Base-by-base conservation (phyloP, 2,797 vertebrate species). In the Buphagus erythrorhynchus region DNA sequence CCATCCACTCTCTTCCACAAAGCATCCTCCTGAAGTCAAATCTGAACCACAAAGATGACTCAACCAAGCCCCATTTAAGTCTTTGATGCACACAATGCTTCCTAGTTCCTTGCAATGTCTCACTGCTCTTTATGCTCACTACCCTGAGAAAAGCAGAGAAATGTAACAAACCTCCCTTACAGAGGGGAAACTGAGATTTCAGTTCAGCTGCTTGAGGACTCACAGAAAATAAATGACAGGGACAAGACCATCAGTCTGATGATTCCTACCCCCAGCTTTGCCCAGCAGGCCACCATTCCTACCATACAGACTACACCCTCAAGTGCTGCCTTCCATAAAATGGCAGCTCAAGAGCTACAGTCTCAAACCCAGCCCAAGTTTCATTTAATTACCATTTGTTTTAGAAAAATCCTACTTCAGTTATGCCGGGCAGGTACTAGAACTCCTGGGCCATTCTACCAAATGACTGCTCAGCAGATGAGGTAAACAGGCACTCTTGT, bases 231-330 rank as follows among this genome's bases (percentile, higher is more conserved):
- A 62, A 79, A 31, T 40, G 28, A 72, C 35, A 87, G 24, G 20
- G 36, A 58, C 57, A 14, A 59, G 43, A 18, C 0, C 33, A 48
- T 31, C 61, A 49, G 31, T 12, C 21, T 61, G 52, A 31, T 4
- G 5, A 46, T 6, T 63, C 43, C 25, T 3, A 26, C 4, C 22
- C 19, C 26, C 36, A 35, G 28, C 57, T 51, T 24, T 90, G 66
- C 61, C 33, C 45, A 66, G 26, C 38, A 58, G 57, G 49, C 25
- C 72, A 51, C 8, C 68, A 29, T 16, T 87, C 57, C 86, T n/a
- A 38, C 36, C 66, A 31, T 0, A 0, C 42, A 85, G 24, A 15
- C 40, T 11, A 22, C 57, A 55, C n/a, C 25, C 55, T 25, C 0
- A 59, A 22, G 24, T 2, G n/a, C 1, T 3, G 1, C 51, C 15